Evolutionary conservation across 2,888 invertebrate species (phyloP), one percentile per base, ranked within the genome.

Genomic region (Meteorus cinctellus): DNA sequence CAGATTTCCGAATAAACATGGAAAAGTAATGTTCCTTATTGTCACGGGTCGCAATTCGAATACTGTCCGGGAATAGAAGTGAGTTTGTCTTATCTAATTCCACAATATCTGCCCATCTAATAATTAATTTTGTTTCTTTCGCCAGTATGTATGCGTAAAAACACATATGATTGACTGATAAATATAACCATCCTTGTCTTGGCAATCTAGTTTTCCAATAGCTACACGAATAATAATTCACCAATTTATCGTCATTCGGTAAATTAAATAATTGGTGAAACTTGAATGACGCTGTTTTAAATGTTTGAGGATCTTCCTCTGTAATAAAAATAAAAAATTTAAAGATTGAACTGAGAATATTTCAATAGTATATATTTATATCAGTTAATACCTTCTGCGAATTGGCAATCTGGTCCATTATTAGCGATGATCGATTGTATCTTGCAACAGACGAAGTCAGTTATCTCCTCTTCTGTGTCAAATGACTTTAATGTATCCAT

Each of bases 91-190:
- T 94, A 73, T 93, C 94, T 31, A 96, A 91, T 83, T 94, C 96
- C 1, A 94, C 95, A 72, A 98, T 95, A 86, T 98, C 97, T 2
- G 95, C 94, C 97, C 97, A 98, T 83, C 97, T 92, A 75, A 98
- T 93, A 81, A 96, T 94, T 67, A 98, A 92, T 85, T 95, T 96
- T 4, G 96, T 96, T 89, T 98, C 97, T 77, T 93, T 94, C 10
- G 98, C 97, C 90, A 99, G 92, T 86, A 99, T 94, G 87, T 96
- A 97, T 0, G 98, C 96, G 90, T 98, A 96, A 90, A 99, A 99
- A 88, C 98, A 98, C 89, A 98, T 92, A 89, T 97, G 97, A 89
- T 98, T 97, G 48, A 99, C 95, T 27, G 98, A 98, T n/a, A 99
- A 92, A 88, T 98, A 99, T 88, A 99, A 92, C 95, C 97, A 97